Conservation (phyloP, 2,797 vertebrate genomes). For the Rachycentron canadum region DNA sequence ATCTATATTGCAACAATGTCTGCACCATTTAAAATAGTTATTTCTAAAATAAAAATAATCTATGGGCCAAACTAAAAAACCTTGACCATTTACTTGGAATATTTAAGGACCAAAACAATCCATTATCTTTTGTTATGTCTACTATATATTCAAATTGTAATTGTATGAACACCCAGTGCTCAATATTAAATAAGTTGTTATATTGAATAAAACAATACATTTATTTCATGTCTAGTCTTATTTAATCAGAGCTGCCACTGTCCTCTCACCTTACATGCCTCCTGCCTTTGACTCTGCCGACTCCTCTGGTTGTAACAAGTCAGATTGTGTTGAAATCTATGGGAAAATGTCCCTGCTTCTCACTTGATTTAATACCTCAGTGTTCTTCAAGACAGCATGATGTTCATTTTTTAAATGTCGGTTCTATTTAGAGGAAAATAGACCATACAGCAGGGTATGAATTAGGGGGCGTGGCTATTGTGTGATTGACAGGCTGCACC, state of each 20-base stretch:
- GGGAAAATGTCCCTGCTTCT: too few species aligned
- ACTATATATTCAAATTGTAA: not conserved
- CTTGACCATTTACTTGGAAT: not conserved
- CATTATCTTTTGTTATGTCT: not conserved
- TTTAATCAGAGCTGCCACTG: not conserved
- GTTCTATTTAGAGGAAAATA: too few species aligned
- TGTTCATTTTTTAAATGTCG: too few species aligned
- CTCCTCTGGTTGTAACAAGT: too few species aligned
- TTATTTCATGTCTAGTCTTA: not conserved
- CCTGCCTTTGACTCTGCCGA: too few species aligned
- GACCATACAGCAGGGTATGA: too few species aligned
- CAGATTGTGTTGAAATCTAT: too few species aligned
- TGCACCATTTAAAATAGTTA: conserved; percentile 11
- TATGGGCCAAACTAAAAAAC: not conserved
- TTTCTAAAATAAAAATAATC: not conserved
- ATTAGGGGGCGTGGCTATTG: too few species aligned
- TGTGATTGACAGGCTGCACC: too few species aligned
- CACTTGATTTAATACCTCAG: too few species aligned
- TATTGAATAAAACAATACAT: not conserved
- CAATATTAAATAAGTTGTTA: not conserved
- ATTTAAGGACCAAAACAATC: not conserved
- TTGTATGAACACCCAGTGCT: not conserved
- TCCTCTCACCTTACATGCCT: not conserved
- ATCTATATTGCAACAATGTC: not conserved
- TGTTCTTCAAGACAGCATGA: too few species aligned